These are phyloP conservation scores for Chunga burmeisteri DNA, from an alignment of 2,113 vertebrate species.

Conservation along the genomic window DNA sequence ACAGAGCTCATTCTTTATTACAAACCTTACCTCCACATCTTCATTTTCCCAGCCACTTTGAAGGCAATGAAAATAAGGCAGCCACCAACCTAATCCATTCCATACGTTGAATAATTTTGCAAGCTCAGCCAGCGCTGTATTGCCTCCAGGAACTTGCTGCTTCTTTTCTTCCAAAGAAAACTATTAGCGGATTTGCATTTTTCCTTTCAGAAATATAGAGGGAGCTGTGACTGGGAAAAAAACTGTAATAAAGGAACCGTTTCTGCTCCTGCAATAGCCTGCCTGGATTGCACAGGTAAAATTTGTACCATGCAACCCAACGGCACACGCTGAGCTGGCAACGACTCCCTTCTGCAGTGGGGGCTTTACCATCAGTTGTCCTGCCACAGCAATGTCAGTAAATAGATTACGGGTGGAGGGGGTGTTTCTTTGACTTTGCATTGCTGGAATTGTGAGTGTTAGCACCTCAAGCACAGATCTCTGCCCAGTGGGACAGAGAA, in stretches of 20 bases:
- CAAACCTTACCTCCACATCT: background rate
- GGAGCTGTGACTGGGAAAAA: background rate
- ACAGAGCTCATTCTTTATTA: background rate
- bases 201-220: background rate
- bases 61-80: background rate
- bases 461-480: background rate
- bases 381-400: background rate
- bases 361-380: background rate
- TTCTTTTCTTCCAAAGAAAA: background rate
- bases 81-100: background rate
- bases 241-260: background rate
- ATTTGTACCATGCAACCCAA: background rate
- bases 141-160: background rate
- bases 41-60: background rate
- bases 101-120: background rate
- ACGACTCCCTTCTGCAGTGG: background rate
- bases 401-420: background rate
- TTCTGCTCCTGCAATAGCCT: background rate
- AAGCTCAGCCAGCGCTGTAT: background rate
- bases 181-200: background rate
- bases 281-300: background rate
- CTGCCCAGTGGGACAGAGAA: background rate
- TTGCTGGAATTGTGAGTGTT: background rate
- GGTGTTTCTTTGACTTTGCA: background rate
- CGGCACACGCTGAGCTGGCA: accelerated